These are phyloP conservation scores for Schizothorax lantsangensis DNA, from an alignment of 2,797 vertebrate species.

Conservation along the genomic window DNA sequence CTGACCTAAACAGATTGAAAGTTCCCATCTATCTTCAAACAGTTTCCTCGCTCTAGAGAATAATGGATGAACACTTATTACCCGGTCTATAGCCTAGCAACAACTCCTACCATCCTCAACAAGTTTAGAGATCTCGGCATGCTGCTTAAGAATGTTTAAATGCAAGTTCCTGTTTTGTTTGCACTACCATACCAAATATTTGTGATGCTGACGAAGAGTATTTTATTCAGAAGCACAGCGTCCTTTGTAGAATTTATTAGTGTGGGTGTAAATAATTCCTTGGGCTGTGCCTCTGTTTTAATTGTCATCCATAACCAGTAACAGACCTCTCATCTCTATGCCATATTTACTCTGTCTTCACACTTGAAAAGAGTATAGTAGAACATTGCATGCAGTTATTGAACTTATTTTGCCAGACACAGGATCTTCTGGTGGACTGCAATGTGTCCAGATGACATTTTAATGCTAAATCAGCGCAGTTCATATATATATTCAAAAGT, in stretches of 20 bases:
- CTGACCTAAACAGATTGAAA: slow-evolving; percentile 67
- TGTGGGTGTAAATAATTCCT: slow-evolving; percentile 32
- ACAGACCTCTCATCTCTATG: slow-evolving; percentile 8
- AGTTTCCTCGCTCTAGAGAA: slow-evolving; percentile 68
- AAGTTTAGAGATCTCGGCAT: slow-evolving; percentile 26
- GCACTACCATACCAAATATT: slow-evolving; percentile 17
- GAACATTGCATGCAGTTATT: slow-evolving; percentile 1
- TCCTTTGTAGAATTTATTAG: slow-evolving; percentile 25
- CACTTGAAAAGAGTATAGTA: background rate
- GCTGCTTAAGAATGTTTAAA: slow-evolving; percentile 19
- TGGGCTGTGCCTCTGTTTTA: slow-evolving; percentile 29
- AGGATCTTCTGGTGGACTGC: background rate
- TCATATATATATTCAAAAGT: background rate
- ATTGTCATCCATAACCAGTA: slow-evolving; percentile 29
- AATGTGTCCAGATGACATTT: slow-evolving; percentile 34
- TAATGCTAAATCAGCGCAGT: slow-evolving; percentile 33
- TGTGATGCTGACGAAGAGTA: background rate
- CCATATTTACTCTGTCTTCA: slow-evolving; percentile 14
- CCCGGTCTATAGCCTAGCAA: slow-evolving; percentile 77
- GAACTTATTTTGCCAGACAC: background rate
- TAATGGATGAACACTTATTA: slow-evolving; percentile 68
- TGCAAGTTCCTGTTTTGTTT: slow-evolving; percentile 31
- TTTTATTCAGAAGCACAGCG: background rate
- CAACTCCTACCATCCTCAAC: slow-evolving; percentile 53
- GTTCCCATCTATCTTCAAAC: slow-evolving; percentile 75